phyloP scores from a whole-genome alignment of 1,140 invertebrate genomes.

The Panagrolaimus sp. region DNA sequence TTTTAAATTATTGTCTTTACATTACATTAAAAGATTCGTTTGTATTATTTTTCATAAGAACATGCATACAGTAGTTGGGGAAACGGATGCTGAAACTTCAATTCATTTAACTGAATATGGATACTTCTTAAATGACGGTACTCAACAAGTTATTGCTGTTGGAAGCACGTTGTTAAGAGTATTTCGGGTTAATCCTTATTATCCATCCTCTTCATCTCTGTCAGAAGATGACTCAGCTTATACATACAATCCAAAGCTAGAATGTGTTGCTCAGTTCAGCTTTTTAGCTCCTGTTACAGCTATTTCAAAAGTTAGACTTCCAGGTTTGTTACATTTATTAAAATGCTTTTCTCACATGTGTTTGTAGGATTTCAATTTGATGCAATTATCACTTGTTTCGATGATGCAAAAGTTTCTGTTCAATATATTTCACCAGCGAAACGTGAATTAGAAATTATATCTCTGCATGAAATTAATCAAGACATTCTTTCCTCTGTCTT shows the following conservation, averaged over 20 bases:
- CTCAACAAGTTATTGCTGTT: conserved; percentile 84
- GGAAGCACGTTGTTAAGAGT: conserved; percentile 85
- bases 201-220: no score
- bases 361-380: conserved; percentile 11
- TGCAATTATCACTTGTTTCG: not conserved
- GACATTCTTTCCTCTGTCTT: not conserved
- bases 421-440: conserved; percentile 2
- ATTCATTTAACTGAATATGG: conserved; percentile 89
- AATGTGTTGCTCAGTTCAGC: not conserved
- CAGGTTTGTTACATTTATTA: not conserved
- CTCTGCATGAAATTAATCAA: conserved; percentile 3
- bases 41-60: no score
- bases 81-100: conserved; percentile 70
- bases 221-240: no score
- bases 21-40: no score
- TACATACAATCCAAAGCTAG: not conserved
- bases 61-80: conserved; percentile 53
- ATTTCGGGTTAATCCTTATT: conserved; percentile 69
- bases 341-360: not conserved
- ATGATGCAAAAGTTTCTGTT: conserved; percentile 7
- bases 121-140: conserved; percentile 81
- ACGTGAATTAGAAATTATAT: conserved; percentile 9
- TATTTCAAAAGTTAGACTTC: conserved; percentile 3
- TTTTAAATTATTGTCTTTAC: no score
- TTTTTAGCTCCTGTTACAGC: conserved; percentile 12